Evolutionary conservation across 2,888 invertebrate genomes (phyloP).

Genomic region (Leptinotarsa haldemani): DNA sequence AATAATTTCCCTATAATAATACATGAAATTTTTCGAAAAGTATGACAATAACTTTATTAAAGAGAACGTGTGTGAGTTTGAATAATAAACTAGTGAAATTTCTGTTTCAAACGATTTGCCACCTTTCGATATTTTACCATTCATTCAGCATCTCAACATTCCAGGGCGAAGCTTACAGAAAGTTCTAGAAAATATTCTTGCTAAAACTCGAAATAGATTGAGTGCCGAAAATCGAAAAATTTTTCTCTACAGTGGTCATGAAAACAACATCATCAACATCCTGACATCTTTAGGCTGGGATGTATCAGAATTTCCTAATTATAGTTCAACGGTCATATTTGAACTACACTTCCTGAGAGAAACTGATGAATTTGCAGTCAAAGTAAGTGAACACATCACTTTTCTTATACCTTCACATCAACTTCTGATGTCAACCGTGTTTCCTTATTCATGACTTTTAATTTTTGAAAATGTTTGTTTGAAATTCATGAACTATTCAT

Average conservation of each 20-base stretch:
- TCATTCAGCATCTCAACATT: conserved; percentile 30
- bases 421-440: too few species aligned
- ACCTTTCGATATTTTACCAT: background rate
- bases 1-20: too few species aligned
- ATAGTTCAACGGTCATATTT: conserved; percentile 59
- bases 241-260: conserved; percentile 69
- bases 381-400: conserved; percentile 50
- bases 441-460: too few species aligned
- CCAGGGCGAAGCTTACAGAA: conserved; percentile 58
- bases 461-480: too few species aligned
- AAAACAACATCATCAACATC: conserved; percentile 69
- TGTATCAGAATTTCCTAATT: conserved; percentile 63
- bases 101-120: too few species aligned
- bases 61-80: too few species aligned
- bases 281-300: conserved; percentile 66
- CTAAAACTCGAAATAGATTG: conserved; percentile 49
- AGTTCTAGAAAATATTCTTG: conserved; percentile 56
- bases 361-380: conserved; percentile 54
- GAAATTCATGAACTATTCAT: too few species aligned
- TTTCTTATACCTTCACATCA: too few species aligned
- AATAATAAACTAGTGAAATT: too few species aligned
- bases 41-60: too few species aligned
- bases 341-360: conserved; percentile 57
- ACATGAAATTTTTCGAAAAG: too few species aligned
- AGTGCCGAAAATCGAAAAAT: conserved; percentile 59